Evolutionary conservation across 2,797 vertebrate species (phyloP).

Genomic region (Periparus ater): DNA sequence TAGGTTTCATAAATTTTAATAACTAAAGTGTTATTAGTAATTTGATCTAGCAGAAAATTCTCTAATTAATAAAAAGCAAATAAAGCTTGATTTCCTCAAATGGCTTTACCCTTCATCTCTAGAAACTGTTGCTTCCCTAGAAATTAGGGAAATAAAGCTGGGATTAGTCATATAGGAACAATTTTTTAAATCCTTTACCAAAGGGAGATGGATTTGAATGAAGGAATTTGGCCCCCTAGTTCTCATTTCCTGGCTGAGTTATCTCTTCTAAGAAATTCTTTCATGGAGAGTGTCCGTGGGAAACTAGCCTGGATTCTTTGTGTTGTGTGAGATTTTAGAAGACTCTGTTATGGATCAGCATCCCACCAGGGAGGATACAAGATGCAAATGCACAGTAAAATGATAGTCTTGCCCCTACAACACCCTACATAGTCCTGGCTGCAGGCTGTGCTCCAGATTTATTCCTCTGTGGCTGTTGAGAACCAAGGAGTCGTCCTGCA

Average conservation of each 20-base stretch:
- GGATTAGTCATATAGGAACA: slow-evolving; percentile 29
- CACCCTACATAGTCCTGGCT: neutral
- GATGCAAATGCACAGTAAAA: neutral
- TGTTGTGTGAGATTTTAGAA: slow-evolving; percentile 38
- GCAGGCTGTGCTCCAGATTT: slow-evolving; percentile 17
- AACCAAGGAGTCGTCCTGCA: neutral
- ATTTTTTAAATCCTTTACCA: neutral
- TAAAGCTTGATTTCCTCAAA: slow-evolving; percentile 9
- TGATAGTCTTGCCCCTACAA: neutral
- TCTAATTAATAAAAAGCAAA: slow-evolving; percentile 27
- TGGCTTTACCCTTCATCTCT: neutral
- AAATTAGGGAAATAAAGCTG: neutral
- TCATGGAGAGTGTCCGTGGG: slow-evolving; percentile 33
- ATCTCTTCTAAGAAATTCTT: slow-evolving; percentile 52
- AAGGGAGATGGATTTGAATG: neutral
- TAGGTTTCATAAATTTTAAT: slow-evolving; percentile 23
- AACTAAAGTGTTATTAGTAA: neutral
- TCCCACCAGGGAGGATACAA: slow-evolving; percentile 27
- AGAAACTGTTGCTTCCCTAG: neutral
- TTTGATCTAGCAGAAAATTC: slow-evolving; percentile 1
- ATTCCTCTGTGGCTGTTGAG: neutral
- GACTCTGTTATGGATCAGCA: neutral
- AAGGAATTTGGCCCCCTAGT: slow-evolving; percentile 28
- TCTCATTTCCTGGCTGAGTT: slow-evolving; percentile 58
- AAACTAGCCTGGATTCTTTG: slow-evolving; percentile 50